Base-by-base conservation (phyloP, 1,140 invertebrate genomes). In the Eriosoma lanigerum region DNA sequence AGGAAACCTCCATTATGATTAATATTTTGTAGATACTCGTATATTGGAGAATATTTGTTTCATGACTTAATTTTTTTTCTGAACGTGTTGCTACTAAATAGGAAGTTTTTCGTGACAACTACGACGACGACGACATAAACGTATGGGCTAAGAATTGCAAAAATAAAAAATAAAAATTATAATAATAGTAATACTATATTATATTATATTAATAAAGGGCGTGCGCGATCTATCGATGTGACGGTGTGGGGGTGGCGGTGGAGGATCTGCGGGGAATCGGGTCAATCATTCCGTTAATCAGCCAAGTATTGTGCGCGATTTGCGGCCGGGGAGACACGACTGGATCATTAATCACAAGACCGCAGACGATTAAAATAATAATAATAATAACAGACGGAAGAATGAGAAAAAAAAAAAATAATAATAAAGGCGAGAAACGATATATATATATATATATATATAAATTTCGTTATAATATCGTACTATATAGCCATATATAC, bases 211-310 rank as follows among this genome's bases (percentile, higher is more conserved):
- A 48, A 68, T 68, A 13, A 46, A 68, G 64, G 64, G 64, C 38
- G 64, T 21, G 32, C 21, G 38, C 46, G n/a, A 38, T n/a, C 12
- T 9, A 0, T 38, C 19, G n/a, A 24, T 3, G n/a, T n/a, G 10
- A 48, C 46, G 46, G 46, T 10, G 46, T 24, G 64, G 12, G 64
- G 13, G 1, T 10, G 32, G 60, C 60, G 62, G 32, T 17, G 64
- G 64, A 38, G 38, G 17, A 68, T 38, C 62, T 19, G 32, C n/a
- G 38, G 38, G 38, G 64, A 68, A 68, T 46, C 64, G 38, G 64
- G 64, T 68, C 64, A 68, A 68, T 68, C 64, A 68, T 68, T 68
- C 64, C 64, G 64, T 68, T 68, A 68, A 68, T 68, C 64, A 68
- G 64, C 64, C 64, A 15, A 17, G 64, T 68, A 68, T 68, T 68